Evolutionary conservation across 2,113 vertebrate species (phyloP).

Genomic region (Cavia aperea): DNA sequence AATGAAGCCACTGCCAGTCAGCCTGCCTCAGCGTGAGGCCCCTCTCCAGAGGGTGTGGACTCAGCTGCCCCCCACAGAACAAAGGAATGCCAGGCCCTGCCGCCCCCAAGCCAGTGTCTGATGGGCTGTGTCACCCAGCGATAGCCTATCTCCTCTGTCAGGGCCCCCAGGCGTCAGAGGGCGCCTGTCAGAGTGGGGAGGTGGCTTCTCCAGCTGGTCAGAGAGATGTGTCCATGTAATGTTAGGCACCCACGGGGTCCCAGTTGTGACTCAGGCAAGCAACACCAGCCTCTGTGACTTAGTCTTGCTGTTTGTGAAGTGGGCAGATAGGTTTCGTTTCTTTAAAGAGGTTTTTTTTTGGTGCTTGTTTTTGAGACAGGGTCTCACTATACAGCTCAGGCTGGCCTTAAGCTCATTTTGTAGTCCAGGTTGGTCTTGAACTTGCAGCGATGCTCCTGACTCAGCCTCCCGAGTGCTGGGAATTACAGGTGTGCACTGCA

Average conservation of each 20-base stretch:
- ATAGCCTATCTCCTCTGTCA: slow-evolving; percentile 58
- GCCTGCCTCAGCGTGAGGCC: not conserved
- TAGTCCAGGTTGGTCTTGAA: too few relatives aligned
- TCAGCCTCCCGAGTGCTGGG: too few relatives aligned
- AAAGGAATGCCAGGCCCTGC: slow-evolving; percentile 5
- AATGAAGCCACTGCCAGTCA: not conserved
- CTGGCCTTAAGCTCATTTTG: too few relatives aligned
- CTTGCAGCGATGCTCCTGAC: too few relatives aligned
- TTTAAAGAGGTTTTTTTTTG: not conserved
- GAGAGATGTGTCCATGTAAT: not conserved
- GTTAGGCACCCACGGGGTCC: not conserved
- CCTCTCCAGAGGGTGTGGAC: slow-evolving; percentile 21
- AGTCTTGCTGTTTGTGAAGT: not conserved
- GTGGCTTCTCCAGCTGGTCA: not conserved
- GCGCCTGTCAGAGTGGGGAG: not conserved
- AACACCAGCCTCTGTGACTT: not conserved
- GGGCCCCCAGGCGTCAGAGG: not conserved
- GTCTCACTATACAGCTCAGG: too few relatives aligned
- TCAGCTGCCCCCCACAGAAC: not conserved
- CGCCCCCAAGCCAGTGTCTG: not conserved
- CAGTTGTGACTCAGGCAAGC: not conserved
- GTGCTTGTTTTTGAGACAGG: too few relatives aligned
- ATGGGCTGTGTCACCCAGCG: slow-evolving; percentile 44
- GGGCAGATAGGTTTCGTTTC: not conserved
- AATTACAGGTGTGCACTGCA: too few relatives aligned